Evolutionary conservation across 2,797 vertebrate genomes (phyloP).

Genomic region (Neosilurus mollespiculum): DNA sequence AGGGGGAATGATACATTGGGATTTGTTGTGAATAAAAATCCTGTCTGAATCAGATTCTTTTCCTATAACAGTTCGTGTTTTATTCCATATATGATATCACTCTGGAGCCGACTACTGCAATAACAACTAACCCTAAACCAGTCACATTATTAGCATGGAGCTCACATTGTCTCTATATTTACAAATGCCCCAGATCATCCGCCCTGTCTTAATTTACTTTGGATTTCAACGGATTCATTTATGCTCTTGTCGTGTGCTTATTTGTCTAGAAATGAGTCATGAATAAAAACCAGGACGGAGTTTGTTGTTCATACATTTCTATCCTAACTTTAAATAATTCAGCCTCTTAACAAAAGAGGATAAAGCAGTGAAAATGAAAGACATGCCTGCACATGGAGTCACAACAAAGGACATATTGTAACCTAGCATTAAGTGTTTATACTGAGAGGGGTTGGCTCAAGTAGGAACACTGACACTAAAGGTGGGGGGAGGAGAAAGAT

Average conservation of each 20-base stretch:
- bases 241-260: background rate
- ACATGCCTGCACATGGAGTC: background rate
- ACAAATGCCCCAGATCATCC: background rate
- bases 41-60: background rate
- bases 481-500: slow-evolving; percentile 14
- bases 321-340: background rate
- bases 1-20: background rate
- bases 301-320: background rate
- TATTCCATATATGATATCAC: too few relatives aligned
- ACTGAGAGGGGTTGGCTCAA: background rate
- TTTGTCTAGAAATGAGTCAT: background rate
- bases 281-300: background rate
- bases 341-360: background rate
- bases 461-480: slow-evolving; percentile 8
- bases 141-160: background rate
- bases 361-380: background rate
- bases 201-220: background rate
- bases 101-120: too few relatives aligned
- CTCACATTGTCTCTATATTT: background rate
- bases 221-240: background rate
- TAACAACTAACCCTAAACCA: background rate
- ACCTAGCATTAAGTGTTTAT: slow-evolving; percentile 23
- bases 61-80: background rate
- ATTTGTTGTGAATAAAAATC: background rate
- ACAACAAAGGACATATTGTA: slow-evolving; percentile 22